These are phyloP conservation scores for Zaprionus africanus DNA, from an alignment of 1,140 invertebrate species.

Conservation along the genomic window DNA sequence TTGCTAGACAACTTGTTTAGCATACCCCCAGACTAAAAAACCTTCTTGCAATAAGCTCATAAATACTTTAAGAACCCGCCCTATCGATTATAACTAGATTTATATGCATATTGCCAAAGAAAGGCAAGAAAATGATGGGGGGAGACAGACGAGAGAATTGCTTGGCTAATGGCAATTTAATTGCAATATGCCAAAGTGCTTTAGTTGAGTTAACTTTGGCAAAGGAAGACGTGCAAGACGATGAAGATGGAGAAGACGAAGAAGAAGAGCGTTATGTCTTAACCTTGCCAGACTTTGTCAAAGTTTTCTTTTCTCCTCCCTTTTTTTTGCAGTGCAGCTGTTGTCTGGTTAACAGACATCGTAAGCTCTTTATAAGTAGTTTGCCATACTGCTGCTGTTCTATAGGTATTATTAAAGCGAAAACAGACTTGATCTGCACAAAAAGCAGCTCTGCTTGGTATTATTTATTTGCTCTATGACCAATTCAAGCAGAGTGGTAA, in stretches of 20 bases:
- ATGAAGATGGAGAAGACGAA: not conserved
- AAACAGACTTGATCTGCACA: not conserved
- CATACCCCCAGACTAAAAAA: not conserved
- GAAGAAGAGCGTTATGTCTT: not conserved
- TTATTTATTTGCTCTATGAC: not conserved
- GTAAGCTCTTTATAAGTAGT: conserved; percentile 7
- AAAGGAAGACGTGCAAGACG: not conserved
- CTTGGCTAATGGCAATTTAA: conserved; percentile 28
- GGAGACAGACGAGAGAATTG: not conserved
- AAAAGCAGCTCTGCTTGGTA: not conserved
- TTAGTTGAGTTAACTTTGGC: conserved; percentile 11
- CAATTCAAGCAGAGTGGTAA: not conserved
- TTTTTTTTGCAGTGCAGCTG: conserved; percentile 4
- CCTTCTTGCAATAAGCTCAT: not conserved
- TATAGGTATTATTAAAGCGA: not conserved
- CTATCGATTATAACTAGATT: conserved; percentile 3
- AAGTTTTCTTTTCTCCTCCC: not conserved
- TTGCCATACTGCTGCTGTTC: not conserved
- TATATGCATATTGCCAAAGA: conserved; percentile 11
- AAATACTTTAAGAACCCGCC: not conserved
- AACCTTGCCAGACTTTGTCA: not conserved
- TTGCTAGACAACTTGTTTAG: too few relatives aligned
- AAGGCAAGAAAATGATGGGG: not conserved
- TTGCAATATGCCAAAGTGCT: conserved; percentile 17
- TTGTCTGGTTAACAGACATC: not conserved